A percentile compares a stretch with the other conserved stretches of the same genome.
Evolutionary conservation across 2,113 vertebrate genomes (phyloP).

Genomic region (Solenodon paradoxus): DNA sequence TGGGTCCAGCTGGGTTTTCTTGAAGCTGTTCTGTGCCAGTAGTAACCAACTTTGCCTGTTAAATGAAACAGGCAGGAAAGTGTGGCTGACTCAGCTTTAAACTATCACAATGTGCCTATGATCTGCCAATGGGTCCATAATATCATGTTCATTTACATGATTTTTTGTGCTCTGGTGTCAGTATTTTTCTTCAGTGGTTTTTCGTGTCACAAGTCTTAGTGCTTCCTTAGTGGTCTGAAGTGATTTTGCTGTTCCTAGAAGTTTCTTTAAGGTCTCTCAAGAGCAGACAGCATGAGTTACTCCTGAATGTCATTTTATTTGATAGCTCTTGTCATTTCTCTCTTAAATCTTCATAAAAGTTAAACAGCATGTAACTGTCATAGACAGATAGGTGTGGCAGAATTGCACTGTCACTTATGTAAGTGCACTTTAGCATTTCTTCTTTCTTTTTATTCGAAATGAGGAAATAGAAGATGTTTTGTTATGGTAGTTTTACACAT

Average conservation of each 20-base stretch:
- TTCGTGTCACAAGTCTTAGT: background rate
- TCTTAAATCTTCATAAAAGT: background rate
- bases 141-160: background rate
- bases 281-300: background rate
- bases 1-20: background rate
- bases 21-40: background rate
- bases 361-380: background rate
- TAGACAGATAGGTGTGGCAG: background rate
- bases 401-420: slow-evolving; percentile 22
- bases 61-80: background rate
- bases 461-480: slow-evolving; percentile 74
- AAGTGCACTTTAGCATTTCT: slow-evolving; percentile 50
- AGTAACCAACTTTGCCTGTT: background rate
- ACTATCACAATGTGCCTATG: background rate
- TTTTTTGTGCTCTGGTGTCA: background rate
- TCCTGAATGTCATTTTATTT: background rate
- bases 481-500: slow-evolving; percentile 50
- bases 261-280: background rate
- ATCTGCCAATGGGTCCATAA: background rate
- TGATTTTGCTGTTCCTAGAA: background rate
- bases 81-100: background rate
- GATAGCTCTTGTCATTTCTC: background rate
- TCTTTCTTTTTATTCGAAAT: slow-evolving; percentile 69
- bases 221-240: background rate
- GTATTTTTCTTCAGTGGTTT: background rate